phyloP scores from a whole-genome alignment of 2,113 vertebrate species.

The Progne subis region DNA sequence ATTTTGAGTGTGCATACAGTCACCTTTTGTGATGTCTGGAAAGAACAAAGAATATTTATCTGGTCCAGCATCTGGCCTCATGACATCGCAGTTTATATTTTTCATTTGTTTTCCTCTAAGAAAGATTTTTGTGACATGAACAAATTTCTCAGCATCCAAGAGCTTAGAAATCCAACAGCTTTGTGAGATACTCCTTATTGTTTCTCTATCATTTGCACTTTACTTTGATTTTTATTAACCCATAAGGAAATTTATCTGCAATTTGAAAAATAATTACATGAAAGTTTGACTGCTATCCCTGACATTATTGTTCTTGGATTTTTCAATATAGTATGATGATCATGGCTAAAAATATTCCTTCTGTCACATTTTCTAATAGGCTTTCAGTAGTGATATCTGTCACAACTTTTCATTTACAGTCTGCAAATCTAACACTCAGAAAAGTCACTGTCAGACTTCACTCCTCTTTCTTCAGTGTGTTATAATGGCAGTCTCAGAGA shows the following conservation, averaged over 20 bases:
- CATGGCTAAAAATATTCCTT: background rate
- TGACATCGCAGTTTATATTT: background rate
- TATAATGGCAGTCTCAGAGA: background rate
- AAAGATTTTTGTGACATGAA: background rate
- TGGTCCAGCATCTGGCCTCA: background rate
- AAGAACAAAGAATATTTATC: background rate
- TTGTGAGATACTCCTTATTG: background rate
- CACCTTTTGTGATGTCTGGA: background rate
- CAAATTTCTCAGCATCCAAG: background rate
- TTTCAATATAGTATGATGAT: background rate
- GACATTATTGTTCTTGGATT: background rate
- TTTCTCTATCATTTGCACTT: background rate
- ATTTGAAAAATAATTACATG: background rate
- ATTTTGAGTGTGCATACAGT: background rate
- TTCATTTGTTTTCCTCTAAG: background rate
- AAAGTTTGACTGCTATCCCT: background rate
- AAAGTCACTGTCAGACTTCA: background rate
- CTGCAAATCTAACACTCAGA: background rate
- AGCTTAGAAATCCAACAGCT: background rate
- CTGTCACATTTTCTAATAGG: background rate
- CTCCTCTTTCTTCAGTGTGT: background rate
- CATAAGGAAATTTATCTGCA: background rate
- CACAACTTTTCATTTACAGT: background rate
- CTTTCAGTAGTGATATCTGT: background rate
- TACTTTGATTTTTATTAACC: background rate